These are phyloP conservation scores for Mesaphorura yosii DNA, from an alignment of 1,140 invertebrate genomes.

Conservation along the genomic window DNA sequence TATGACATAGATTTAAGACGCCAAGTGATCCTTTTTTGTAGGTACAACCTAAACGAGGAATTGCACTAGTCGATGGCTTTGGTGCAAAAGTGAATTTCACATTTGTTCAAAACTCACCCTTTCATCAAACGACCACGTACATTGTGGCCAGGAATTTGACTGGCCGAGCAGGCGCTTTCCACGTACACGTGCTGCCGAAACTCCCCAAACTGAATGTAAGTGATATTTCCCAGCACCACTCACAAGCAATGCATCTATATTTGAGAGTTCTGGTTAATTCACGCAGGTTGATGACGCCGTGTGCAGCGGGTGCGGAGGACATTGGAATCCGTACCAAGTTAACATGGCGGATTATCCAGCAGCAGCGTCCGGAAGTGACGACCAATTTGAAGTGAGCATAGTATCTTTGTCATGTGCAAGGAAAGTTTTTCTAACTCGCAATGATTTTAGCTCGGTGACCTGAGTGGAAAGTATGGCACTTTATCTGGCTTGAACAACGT, in stretches of 20 bases:
- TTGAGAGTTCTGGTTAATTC: not conserved
- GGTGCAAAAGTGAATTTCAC: conserved; percentile 69
- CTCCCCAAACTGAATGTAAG: conserved; percentile 31
- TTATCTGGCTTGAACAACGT: conserved; percentile 33
- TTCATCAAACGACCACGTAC: conserved; percentile 67
- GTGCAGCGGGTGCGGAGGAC: conserved; percentile 36
- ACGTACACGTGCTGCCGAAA: conserved; percentile 44
- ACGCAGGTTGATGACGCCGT: conserved; percentile 32
- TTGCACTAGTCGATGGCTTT: conserved; percentile 57
- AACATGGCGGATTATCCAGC: conserved; percentile 32
- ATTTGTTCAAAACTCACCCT: conserved; percentile 67
- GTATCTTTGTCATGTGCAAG: not conserved
- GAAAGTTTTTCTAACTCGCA: not conserved
- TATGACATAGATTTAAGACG: no score
- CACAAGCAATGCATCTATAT: not conserved
- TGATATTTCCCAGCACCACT: not conserved
- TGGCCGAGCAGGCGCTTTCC: conserved; percentile 40
- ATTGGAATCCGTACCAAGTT: conserved; percentile 43
- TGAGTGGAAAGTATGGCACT: conserved; percentile 67
- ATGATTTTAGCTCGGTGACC: conserved; percentile 52
- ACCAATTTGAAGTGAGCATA: conserved; percentile 55
- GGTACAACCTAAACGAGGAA: conserved; percentile 22
- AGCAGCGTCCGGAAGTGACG: conserved; percentile 55
- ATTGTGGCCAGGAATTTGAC: conserved; percentile 54
- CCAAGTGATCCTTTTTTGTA: no score